Percentiles rank a stretch among this genome's conserved stretches.
These are phyloP conservation scores for Troilus luridus DNA, from an alignment of 2,888 invertebrate species.

Conservation along the genomic window DNA sequence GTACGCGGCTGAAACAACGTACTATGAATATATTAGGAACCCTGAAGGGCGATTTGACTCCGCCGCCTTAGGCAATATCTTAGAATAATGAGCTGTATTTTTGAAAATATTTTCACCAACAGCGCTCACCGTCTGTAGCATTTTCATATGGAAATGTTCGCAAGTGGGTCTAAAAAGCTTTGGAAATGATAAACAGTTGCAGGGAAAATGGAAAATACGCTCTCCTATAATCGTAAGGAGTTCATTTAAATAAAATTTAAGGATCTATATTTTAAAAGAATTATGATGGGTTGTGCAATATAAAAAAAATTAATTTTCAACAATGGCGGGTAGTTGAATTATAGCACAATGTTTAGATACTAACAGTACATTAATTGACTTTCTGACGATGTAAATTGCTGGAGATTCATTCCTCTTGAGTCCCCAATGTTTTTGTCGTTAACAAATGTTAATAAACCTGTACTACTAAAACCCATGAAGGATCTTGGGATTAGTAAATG, in stretches of 20 bases:
- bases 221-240: not conserved
- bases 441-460: no score
- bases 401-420: no score
- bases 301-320: not conserved
- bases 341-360: no score
- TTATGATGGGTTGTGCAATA: not conserved
- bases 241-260: not conserved
- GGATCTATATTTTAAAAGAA: not conserved
- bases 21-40: not conserved
- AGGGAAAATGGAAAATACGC: not conserved
- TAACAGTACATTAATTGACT: no score
- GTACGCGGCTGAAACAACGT: not conserved
- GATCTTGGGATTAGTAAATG: no score
- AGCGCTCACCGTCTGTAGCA: not conserved
- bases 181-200: not conserved
- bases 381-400: no score
- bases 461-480: no score
- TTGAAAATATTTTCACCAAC: not conserved
- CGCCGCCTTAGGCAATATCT: not conserved
- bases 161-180: not conserved
- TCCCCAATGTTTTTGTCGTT: no score
- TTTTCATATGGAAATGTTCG: not conserved
- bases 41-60: not conserved
- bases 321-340: no score
- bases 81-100: conserved; percentile 20